Base-by-base conservation (phyloP, 2,888 invertebrate genomes). In the Lysandra coridon region DNA sequence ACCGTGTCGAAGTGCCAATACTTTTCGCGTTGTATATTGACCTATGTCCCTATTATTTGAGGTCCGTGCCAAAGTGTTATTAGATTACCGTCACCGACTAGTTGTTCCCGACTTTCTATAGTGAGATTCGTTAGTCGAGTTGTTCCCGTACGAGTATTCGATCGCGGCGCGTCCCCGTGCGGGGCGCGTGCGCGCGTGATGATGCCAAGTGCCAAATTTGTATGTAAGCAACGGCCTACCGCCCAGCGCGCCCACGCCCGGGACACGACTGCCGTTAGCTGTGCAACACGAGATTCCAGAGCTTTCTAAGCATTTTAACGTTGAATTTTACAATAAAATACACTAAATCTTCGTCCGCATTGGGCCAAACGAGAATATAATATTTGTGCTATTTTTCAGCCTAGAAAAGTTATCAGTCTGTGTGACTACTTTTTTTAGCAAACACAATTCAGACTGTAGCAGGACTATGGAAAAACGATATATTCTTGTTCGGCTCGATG, bases 121-220 rank as follows among this genome's bases (percentile, higher is more conserved):
- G 44, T 74, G 74, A 74, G 49, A 75, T 17, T 49, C 30, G 30
- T 49, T 76, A 76, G 76, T 57, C 76, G 57, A 76, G 53, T 76
- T 53, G 33, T 76, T 53, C 57, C 76, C 57, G 23, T 76, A 76
- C 76, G 76, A 76, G 76, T 57, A 76, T 74, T 74, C 17, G 74
- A 76, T 76, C 76, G 75, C 75, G 49, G 75, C 75, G 44, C 75
- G 75, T 49, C 75, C 53, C 44, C 74, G 30, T 0, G 7, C 73
- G 23, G 75, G 75, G 75, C 75, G 75, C 49, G 75, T 49, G 75
- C 75, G 75, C 75, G 75, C 53, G 75, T 75, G 57, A 76, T 57
- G 57, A 57, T 76, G 76, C 76, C 76, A 76, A 76, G 76, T 76
- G 76, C 76, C 76, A 76, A 76, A 57, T 76, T 76, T 76, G 76